Percentiles rank a stretch among this genome's conserved stretches.
Evolutionary conservation across 2,888 invertebrate species (phyloP).

Genomic region (Labia minor): DNA sequence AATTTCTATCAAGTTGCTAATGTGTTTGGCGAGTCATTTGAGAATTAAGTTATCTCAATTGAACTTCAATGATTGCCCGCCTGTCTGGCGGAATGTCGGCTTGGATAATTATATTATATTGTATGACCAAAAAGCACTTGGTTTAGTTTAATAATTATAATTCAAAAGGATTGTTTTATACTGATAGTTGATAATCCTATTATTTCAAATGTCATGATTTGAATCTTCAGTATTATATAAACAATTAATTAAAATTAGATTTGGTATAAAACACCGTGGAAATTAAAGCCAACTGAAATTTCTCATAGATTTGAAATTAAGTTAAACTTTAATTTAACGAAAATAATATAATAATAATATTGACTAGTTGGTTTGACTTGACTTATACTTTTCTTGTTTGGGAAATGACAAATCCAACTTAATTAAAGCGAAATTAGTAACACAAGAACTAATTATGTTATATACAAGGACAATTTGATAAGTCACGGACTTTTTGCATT

Average conservation of each 20-base stretch:
- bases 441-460: too few relatives aligned
- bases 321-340: too few relatives aligned
- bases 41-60: background rate
- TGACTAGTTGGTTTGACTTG: too few relatives aligned
- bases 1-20: background rate
- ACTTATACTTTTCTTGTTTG: too few relatives aligned
- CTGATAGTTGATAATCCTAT: background rate
- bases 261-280: too few relatives aligned
- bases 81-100: background rate
- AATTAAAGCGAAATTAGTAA: too few relatives aligned
- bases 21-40: background rate
- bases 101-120: background rate
- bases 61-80: conserved; percentile 1
- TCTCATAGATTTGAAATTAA: too few relatives aligned
- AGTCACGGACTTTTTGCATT: too few relatives aligned
- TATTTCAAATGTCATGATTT: background rate
- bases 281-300: too few relatives aligned
- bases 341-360: too few relatives aligned
- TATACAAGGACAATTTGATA: too few relatives aligned
- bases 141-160: background rate
- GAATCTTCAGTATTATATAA: background rate
- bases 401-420: too few relatives aligned
- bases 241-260: background rate
- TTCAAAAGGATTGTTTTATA: background rate
- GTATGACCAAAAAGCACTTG: conserved; percentile 6